phyloP scores from a whole-genome alignment of 1,140 invertebrate species.

The Drosophila melanica region DNA sequence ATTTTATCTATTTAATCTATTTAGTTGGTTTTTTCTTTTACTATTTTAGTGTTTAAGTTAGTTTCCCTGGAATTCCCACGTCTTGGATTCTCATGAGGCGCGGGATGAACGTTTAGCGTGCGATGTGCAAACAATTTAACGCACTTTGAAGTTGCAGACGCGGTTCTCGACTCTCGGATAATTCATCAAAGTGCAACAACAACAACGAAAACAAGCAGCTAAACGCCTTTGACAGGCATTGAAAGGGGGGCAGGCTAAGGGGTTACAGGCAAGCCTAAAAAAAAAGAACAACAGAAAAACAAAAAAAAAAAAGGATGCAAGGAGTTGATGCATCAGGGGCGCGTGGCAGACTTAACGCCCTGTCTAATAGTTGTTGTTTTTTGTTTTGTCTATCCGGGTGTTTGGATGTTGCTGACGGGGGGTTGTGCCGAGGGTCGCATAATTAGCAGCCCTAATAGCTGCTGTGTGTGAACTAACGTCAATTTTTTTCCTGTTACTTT shows the following conservation, averaged over 20 bases:
- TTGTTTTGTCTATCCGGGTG: constrained; percentile 4
- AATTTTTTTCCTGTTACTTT: constrained; percentile 14
- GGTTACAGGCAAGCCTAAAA: constrained; percentile 4
- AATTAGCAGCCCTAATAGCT: constrained; percentile 70
- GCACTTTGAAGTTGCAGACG: constrained; percentile 48
- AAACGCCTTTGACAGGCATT: constrained; percentile 71
- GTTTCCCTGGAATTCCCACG: constrained; percentile 51
- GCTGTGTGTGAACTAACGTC: constrained; percentile 8
- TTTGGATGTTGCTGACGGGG: constrained; percentile 23
- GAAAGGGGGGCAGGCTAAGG: constrained; percentile 46
- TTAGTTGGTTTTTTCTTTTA: no score
- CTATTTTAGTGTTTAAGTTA: no score
- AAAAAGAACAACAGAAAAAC: constrained; percentile 10
- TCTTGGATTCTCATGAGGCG: constrained; percentile 23
- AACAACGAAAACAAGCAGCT: constrained; percentile 39
- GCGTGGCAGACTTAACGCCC: constrained; percentile 57
- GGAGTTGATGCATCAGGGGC: constrained; percentile 46
- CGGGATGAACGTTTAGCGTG: constrained; percentile 36
- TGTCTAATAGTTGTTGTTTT: constrained; percentile 19
- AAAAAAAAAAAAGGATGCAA: constrained; percentile 27
- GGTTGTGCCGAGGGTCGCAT: constrained; percentile 58
- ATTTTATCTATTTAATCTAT: no score
- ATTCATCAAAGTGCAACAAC: constrained; percentile 60
- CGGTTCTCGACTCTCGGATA: constrained; percentile 42
- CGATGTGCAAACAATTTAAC: constrained; percentile 67